Base-by-base conservation (phyloP, 1,140 invertebrate genomes). In the Diploscapter pachys region DNA sequence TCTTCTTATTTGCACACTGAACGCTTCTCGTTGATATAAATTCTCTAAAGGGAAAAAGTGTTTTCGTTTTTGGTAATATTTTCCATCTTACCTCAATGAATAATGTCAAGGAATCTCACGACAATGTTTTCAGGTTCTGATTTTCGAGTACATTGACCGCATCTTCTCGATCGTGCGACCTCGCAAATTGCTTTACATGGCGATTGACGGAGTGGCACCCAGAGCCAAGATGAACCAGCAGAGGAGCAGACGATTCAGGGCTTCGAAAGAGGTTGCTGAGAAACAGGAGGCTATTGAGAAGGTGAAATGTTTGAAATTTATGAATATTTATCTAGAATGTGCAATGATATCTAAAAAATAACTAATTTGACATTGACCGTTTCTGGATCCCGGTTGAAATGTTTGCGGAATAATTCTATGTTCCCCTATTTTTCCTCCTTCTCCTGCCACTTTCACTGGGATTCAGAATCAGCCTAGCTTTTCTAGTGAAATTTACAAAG, bases 61-160 rank as follows among this genome's bases (percentile, higher is more conserved):
- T 31, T 31, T 31, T 31, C 31, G 31, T 31, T 31, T 31, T 31
- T 31, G 31, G 31, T 31, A 31, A 31, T 31, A 31, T 31, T 31
- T 31, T 31, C 31, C 31, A 31, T 31, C 31, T 31, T 31, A 31
- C 31, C 31, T 31, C 31, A 31, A 31, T 31, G 31, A 31, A 31
- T 31, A 31, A 31, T 31, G 0, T 31, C 31, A 31, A 31, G 31
- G 31, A 31, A 0, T 31, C 31, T 31, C 31, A 31, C 31, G 1
- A 31, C 0, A 31, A 31, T 57, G 4, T 62, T 51, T 80, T 62
- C 70, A 81, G 80, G 73, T 78, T 9, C 73, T 94, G 49, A 99
- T 99, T 82, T 99, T 99, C 87, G 96, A 98, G 82, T 98, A 95
- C 85, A 98, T 99, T 80, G 97, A 99, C 86, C 88, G 95, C 72